A percentile compares a stretch with the other conserved stretches of the same genome.
These are phyloP conservation scores for Tetranychus truncatus DNA, from an alignment of 2,888 invertebrate species.

Conservation along the genomic window DNA sequence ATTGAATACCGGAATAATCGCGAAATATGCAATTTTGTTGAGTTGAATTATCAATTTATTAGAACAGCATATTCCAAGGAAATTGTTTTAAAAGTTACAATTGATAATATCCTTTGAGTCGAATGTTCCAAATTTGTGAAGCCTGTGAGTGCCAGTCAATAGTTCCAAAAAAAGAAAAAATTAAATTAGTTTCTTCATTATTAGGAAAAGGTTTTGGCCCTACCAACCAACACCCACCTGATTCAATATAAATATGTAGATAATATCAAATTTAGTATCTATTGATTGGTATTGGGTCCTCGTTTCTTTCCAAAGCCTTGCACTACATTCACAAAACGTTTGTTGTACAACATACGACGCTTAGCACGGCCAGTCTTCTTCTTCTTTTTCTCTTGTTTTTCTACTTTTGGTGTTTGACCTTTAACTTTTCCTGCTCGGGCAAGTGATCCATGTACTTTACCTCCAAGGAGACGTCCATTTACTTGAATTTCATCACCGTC, in stretches of 20 bases:
- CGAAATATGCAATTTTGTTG: too few species aligned
- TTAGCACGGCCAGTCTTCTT: conserved; percentile 98
- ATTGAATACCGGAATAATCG: too few species aligned
- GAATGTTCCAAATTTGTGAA: too few species aligned
- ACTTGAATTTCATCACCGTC: conserved; percentile 50
- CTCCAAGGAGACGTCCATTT: conserved; percentile 68
- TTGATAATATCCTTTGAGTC: too few species aligned
- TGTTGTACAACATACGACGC: conserved; percentile 47
- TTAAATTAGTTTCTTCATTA: neutral
- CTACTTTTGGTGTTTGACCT: conserved; percentile 96
- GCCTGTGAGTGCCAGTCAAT: neutral
- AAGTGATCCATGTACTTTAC: conserved; percentile 98
- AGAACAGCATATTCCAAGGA: too few species aligned
- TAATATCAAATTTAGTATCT: neutral
- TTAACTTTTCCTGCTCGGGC: conserved; percentile 99
- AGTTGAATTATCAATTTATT: too few species aligned
- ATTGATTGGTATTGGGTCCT: conserved; percentile 26
- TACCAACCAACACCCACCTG: neutral
- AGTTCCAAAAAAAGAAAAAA: neutral
- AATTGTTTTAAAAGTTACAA: too few species aligned
- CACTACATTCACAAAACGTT: conserved; percentile 27
- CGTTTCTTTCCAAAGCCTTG: conserved; percentile 26
- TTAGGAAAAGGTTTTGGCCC: neutral
- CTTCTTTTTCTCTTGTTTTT: conserved; percentile 97
- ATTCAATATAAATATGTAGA: neutral